A percentile compares a stretch with the other conserved stretches of the same genome.
These are phyloP conservation scores for Xanthia icteritia DNA, from an alignment of 2,888 invertebrate species.

Conservation along the genomic window DNA sequence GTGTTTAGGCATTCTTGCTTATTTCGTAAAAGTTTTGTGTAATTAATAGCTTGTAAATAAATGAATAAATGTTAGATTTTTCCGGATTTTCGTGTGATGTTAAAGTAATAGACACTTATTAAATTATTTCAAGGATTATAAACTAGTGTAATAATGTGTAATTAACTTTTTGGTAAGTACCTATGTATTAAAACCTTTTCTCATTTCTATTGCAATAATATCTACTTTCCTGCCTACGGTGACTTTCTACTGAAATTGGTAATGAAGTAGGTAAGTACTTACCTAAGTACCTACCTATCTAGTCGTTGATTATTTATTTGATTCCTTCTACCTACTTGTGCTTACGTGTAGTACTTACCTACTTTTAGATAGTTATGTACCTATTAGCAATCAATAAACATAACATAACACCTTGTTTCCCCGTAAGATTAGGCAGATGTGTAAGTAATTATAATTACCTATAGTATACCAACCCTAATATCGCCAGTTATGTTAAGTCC, in stretches of 20 bases:
- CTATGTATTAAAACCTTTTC: neutral
- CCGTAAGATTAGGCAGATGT: too few relatives aligned
- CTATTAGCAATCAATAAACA: neutral
- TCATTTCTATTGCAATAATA: neutral
- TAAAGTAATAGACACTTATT: conserved; percentile 34
- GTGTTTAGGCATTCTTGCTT: conserved; percentile 36
- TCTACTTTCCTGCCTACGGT: neutral
- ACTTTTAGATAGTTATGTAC: neutral
- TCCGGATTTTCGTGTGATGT: conserved; percentile 46
- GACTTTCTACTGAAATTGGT: neutral
- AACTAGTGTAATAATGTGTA: conserved; percentile 27
- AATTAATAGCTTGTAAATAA: conserved; percentile 49
- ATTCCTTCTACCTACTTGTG: neutral
- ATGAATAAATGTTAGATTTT: conserved; percentile 52
- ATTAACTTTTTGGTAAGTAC: conserved; percentile 52
- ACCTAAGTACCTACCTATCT: neutral
- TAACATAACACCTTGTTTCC: too few relatives aligned
- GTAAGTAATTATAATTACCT: too few relatives aligned
- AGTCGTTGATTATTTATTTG: neutral
- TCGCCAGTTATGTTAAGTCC: too few relatives aligned
- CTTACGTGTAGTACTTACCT: neutral
- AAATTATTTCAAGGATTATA: conserved; percentile 28
- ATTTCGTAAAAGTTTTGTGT: conserved; percentile 55
- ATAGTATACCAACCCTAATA: too few relatives aligned
- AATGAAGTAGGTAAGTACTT: neutral